Evolutionary conservation across 2,113 vertebrate genomes (phyloP).

Genomic region (Nothocercus julius): DNA sequence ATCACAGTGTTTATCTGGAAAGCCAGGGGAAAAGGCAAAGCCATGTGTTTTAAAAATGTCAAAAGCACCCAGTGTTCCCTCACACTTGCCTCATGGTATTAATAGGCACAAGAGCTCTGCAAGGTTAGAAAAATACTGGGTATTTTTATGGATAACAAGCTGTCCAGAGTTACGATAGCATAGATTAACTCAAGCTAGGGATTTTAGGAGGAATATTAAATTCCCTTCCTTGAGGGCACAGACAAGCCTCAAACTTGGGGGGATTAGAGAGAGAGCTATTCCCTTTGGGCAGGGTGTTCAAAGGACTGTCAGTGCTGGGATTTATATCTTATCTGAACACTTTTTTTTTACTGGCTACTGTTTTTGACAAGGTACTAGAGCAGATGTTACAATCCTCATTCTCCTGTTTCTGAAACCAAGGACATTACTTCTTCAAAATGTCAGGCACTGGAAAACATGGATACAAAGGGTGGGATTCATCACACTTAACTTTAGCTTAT

Average conservation of each 20-base stretch:
- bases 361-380: background rate
- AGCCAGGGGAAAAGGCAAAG: background rate
- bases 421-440: background rate
- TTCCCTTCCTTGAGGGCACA: conserved; percentile 38
- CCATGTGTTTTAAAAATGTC: fast-evolving
- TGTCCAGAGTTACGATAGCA: background rate
- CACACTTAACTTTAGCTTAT: background rate
- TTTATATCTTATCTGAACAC: background rate
- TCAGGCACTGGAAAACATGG: background rate
- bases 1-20: background rate
- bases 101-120: background rate
- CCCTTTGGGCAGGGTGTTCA: background rate
- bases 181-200: background rate
- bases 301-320: background rate
- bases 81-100: fast-evolving
- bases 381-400: background rate
- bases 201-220: conserved; percentile 53
- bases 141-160: conserved; percentile 4
- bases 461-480: background rate
- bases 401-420: background rate
- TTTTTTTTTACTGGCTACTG: background rate
- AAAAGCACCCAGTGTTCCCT: background rate
- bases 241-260: background rate
- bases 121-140: background rate
- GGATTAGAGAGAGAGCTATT: background rate